phyloP scores from a whole-genome alignment of 53 echinoderm and acorn worm species.

The Holothuria leucospilota region DNA sequence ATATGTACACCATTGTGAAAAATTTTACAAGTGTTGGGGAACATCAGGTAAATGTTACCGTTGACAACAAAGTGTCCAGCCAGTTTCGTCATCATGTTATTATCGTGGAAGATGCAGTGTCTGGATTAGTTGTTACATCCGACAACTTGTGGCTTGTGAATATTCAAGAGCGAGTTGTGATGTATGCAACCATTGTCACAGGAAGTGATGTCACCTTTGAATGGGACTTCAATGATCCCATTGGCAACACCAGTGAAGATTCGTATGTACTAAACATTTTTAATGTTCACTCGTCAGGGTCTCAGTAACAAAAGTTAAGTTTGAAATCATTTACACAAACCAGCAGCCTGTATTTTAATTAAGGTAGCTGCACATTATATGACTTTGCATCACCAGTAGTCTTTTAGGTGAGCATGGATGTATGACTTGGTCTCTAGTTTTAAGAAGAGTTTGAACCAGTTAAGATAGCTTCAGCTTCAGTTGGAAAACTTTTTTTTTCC shows the following conservation, averaged over 20 bases:
- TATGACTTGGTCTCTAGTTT: too few species aligned
- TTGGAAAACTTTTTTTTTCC: too few species aligned
- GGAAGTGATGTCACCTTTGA: conserved; percentile 79
- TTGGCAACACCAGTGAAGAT: conserved; percentile 35
- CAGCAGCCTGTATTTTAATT: too few species aligned
- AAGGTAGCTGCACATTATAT: too few species aligned
- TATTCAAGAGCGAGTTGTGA: conserved; percentile 52
- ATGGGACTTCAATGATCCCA: conserved; percentile 80
- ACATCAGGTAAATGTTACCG: conserved; percentile 59
- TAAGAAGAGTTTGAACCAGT: too few species aligned
- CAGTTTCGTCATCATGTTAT: conserved; percentile 50
- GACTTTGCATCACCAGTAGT: too few species aligned
- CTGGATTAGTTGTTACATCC: conserved; percentile 69
- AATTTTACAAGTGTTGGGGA: conserved; percentile 71
- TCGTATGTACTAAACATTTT: conserved; percentile 38
- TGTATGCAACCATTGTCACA: conserved; percentile 67
- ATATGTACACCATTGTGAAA: conserved; percentile 60
- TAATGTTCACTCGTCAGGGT: background rate
- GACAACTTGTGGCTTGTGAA: conserved; percentile 66
- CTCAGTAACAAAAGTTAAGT: too few species aligned
- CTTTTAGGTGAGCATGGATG: too few species aligned
- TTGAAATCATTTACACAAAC: too few species aligned
- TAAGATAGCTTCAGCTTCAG: too few species aligned
- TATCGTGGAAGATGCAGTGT: conserved; percentile 81
- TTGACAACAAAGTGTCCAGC: conserved; percentile 73